A percentile compares a stretch with the other conserved stretches of the same genome.
These are phyloP conservation scores for Gulo gulo DNA, from an alignment of 2,113 vertebrate genomes.

Conservation along the genomic window DNA sequence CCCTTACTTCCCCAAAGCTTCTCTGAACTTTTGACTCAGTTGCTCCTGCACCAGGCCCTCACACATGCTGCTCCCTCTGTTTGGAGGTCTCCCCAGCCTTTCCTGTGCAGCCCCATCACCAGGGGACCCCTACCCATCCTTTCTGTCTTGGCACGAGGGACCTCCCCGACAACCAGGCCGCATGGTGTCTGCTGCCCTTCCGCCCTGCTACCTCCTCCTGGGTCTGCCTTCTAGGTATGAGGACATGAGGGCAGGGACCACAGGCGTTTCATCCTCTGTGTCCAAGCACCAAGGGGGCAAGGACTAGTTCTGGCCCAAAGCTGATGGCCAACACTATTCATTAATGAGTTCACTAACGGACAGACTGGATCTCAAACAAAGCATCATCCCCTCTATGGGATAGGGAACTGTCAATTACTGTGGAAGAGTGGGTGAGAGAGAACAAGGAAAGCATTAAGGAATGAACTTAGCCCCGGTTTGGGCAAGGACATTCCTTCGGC, in stretches of 20 bases:
- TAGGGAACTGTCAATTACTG: neutral
- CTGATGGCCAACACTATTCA: neutral
- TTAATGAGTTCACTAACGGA: neutral
- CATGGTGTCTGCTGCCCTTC: neutral
- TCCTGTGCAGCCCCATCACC: neutral
- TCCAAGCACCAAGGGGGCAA: neutral
- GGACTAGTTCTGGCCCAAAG: neutral
- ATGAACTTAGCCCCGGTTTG: neutral
- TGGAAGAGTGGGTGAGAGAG: neutral
- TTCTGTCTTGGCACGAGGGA: rapidly evolving
- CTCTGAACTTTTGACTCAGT: neutral
- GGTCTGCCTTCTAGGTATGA: neutral
- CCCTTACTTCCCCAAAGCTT: too few species aligned
- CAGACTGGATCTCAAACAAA: neutral
- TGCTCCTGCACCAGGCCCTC: neutral
- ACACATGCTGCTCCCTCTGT: rapidly evolving
- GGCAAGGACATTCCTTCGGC: neutral
- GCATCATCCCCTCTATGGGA: neutral
- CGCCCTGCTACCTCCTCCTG: neutral
- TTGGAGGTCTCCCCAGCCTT: neutral
- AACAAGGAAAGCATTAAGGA: neutral
- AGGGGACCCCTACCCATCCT: neutral
- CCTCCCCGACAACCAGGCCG: neutral
- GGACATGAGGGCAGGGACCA: neutral
- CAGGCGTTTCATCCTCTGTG: neutral